Evolutionary conservation across 2,797 vertebrate genomes (phyloP).

Genomic region (Phrynocephalus guinanensis): DNA sequence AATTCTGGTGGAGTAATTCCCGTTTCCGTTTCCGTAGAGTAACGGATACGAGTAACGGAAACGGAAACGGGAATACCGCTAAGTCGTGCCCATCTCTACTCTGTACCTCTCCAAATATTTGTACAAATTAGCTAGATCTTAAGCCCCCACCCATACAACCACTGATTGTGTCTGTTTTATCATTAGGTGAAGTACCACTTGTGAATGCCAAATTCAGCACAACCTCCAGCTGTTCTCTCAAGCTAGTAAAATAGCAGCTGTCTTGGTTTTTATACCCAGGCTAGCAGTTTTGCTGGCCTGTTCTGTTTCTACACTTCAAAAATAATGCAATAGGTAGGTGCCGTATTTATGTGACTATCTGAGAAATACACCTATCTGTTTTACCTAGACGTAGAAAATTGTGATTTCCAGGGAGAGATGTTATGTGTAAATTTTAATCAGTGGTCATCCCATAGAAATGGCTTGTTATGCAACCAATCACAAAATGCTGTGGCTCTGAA

Average conservation of each 20-base stretch:
- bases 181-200: not conserved
- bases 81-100: too few species aligned
- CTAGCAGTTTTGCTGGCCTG: not conserved
- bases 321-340: not conserved
- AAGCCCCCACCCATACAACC: not conserved
- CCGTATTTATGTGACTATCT: not conserved
- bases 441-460: not conserved
- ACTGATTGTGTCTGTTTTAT: not conserved
- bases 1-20: too few species aligned
- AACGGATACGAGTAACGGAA: too few species aligned
- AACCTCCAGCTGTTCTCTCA: not conserved
- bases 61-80: too few species aligned
- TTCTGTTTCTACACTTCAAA: not conserved
- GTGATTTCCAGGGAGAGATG: too few species aligned
- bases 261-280: not conserved
- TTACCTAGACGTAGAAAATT: not conserved
- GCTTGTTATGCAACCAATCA: not conserved
- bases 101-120: not conserved
- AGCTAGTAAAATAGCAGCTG: conserved; percentile 8
- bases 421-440: not conserved
- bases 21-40: too few species aligned
- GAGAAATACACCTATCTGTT: not conserved
- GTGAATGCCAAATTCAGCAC: conserved; percentile 6
- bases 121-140: not conserved
- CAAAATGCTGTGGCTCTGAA: too few species aligned